phyloP scores from a whole-genome alignment of 2,797 vertebrate genomes.

The Glyptemys insculpta region DNA sequence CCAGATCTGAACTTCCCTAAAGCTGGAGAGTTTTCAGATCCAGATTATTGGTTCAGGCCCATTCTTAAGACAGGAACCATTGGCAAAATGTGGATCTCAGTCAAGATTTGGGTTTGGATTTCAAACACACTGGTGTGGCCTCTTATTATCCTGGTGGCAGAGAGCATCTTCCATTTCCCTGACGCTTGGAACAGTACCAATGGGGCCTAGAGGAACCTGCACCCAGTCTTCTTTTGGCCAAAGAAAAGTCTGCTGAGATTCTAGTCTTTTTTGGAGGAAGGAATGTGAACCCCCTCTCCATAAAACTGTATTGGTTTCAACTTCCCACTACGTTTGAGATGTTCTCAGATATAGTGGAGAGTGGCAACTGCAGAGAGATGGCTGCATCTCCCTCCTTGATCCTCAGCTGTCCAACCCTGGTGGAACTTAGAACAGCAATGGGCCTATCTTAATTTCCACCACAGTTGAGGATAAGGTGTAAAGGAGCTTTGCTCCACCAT shows the following conservation, averaged over 20 bases:
- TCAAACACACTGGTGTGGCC: not conserved
- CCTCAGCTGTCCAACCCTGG: not conserved
- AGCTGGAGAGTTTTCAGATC: not conserved
- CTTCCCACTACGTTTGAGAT: not conserved
- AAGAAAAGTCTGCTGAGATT: not conserved
- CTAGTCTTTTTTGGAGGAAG: not conserved
- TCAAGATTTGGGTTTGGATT: not conserved
- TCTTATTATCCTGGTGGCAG: not conserved
- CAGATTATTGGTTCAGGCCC: not conserved
- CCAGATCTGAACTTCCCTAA: not conserved
- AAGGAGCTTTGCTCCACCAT: not conserved
- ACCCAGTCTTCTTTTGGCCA: not conserved
- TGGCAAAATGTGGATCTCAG: not conserved
- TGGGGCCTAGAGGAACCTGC: not conserved
- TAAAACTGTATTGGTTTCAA: not conserved
- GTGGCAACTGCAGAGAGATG: not conserved
- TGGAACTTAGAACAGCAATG: not conserved
- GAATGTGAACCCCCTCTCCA: not conserved
- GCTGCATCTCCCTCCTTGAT: not conserved
- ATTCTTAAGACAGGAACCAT: not conserved
- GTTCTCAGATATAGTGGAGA: not conserved
- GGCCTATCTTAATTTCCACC: not conserved
- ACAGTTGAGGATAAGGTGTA: not conserved
- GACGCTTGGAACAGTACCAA: not conserved
- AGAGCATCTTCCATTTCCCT: not conserved